Evolutionary conservation across 2,797 vertebrate genomes (phyloP), one percentile per base, ranked within the genome.

Genomic region (Lerista edwardsae): DNA sequence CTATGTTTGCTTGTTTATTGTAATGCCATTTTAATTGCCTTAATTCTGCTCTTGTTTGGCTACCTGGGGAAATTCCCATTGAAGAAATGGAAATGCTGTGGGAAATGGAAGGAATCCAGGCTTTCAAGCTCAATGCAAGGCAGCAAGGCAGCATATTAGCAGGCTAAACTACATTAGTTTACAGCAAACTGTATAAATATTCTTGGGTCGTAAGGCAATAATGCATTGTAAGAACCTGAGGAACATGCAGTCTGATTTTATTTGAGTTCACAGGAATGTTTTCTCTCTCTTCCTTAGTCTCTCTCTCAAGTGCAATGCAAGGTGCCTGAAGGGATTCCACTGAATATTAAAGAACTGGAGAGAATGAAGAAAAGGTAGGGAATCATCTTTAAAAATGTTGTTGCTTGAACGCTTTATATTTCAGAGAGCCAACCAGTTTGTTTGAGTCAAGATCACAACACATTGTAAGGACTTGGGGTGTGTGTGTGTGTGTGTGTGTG

Each of bases 111-210:
- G 31, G 25, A 84, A 11, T 23, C 29, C 41, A 73, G 91, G 68
- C 81, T 91, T 92, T 87, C 89, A 89, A 84, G 44, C 27, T 31
- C 2, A 67, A 57, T 47, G 62, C 65, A 84, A 51, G 59, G 19
- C 79, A 79, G n/a, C 2, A 47, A 59, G 72, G 78, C 82, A 76
- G 88, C 86, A 85, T 41, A 83, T 84, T 55, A 90, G 51, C 62
- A 88, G 73, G 59, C 73, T 87, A 92, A 87, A 90, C 87, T 84
- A 27, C 55, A 65, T 83, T 82, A 17, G 34, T 92, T 90, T 91
- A 86, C 72, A 51, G 29, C 44, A 62, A 87, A 78, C 84, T 88
- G 29, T 85, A 87, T 90, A 90, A 93, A 90, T 74, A 84, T 90
- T 90, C 87, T n/a, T 90, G 47, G 15, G 39, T 81, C 68, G 34